Conservation (phyloP, 2,888 invertebrate species). For the Bellardia pandia region DNA sequence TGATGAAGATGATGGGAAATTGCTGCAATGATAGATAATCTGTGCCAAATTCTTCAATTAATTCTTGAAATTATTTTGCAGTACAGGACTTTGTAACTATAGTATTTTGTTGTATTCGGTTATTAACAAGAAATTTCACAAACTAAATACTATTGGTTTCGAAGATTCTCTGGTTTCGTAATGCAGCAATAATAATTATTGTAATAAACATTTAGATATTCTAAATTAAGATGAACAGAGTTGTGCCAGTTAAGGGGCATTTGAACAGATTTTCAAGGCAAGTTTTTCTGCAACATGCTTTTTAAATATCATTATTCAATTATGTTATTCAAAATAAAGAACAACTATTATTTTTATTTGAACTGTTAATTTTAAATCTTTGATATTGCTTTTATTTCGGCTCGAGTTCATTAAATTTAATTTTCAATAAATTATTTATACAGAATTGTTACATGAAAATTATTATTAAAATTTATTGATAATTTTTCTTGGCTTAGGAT, state of each 20-base stretch:
- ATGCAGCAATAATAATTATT: slow-evolving; percentile 47
- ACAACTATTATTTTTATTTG: no score
- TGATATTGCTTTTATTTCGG: no score
- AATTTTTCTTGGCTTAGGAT: no score
- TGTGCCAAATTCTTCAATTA: slow-evolving; percentile 56
- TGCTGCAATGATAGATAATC: slow-evolving; percentile 44
- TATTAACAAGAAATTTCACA: slow-evolving; percentile 66
- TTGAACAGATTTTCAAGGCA: no score
- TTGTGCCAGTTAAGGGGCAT: not conserved
- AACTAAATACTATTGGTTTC: slow-evolving; percentile 50
- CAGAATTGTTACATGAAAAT: no score
- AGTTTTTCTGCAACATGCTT: no score
- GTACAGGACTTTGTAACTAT: not conserved
- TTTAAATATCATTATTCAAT: no score
- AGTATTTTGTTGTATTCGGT: slow-evolving; percentile 30
- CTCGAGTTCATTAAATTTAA: no score
- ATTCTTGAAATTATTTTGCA: slow-evolving; percentile 39
- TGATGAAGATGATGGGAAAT: slow-evolving; percentile 34
- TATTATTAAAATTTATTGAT: no score
- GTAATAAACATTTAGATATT: slow-evolving; percentile 16
- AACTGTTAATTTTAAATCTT: no score
- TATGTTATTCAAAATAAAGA: no score
- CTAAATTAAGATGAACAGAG: not conserved
- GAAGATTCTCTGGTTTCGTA: slow-evolving; percentile 25
- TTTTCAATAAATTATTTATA: no score